Percentiles rank a stretch among this genome's conserved stretches.
phyloP scores from a whole-genome alignment of 2,113 vertebrate genomes.

The Zosterops borbonicus region DNA sequence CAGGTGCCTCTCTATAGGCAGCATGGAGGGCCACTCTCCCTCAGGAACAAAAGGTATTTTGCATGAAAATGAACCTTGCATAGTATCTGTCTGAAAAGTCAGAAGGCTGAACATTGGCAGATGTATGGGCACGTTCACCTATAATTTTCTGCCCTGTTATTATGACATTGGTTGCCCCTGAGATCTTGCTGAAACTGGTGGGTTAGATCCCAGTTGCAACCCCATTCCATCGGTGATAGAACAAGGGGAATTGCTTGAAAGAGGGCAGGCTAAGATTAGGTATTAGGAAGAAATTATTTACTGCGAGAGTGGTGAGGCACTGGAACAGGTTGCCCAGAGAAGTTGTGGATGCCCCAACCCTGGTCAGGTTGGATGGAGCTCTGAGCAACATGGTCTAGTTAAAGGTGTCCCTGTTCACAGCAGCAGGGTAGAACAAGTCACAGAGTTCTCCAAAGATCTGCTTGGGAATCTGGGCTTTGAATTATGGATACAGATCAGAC shows the following conservation, averaged over 20 bases:
- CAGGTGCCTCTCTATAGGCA: too few relatives aligned
- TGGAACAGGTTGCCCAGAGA: not conserved
- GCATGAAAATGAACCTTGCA: not conserved
- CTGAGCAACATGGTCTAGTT: not conserved
- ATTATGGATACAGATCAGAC: not conserved
- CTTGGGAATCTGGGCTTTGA: not conserved
- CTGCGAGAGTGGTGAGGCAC: not conserved
- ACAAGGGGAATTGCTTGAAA: not conserved
- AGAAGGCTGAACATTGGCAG: fast-evolving
- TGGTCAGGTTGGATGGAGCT: not conserved
- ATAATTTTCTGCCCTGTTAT: not conserved
- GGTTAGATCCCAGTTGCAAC: not conserved
- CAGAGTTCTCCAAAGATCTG: not conserved
- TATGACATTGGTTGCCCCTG: not conserved
- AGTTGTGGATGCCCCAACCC: not conserved
- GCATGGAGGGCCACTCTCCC: not conserved
- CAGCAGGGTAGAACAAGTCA: not conserved
- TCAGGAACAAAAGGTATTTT: not conserved
- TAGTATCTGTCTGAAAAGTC: not conserved
- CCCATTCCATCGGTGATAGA: not conserved
- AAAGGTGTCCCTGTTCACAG: not conserved
- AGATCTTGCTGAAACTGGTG: not conserved
- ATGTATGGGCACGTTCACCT: not conserved
- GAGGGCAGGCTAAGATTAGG: not conserved
- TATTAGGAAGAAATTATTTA: not conserved